A percentile compares a stretch with the other conserved stretches of the same genome.
These are phyloP conservation scores for Orius laevigatus DNA, from an alignment of 1,140 invertebrate genomes.

Conservation along the genomic window DNA sequence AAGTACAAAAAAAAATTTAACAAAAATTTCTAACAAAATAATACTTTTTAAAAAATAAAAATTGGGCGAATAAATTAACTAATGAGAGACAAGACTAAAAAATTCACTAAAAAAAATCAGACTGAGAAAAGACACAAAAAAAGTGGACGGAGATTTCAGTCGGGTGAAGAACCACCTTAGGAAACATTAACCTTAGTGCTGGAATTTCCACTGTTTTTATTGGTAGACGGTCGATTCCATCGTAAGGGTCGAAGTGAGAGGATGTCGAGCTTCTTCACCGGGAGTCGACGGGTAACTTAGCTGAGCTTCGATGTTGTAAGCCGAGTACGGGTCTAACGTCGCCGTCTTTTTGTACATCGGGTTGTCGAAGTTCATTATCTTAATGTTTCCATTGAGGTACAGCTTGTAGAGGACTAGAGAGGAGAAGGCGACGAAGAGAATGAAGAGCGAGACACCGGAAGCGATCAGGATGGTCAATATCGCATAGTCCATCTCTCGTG, in stretches of 20 bases:
- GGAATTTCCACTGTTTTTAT: not conserved
- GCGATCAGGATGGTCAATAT: not conserved
- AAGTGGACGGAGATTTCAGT: slow-evolving; percentile 6
- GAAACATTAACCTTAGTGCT: slow-evolving; percentile 9
- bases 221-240: not conserved
- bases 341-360: slow-evolving; percentile 7
- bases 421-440: slow-evolving; percentile 1
- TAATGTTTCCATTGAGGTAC: slow-evolving; percentile 7
- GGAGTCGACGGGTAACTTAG: slow-evolving; percentile 2
- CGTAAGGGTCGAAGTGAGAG: not conserved
- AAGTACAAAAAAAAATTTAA: not conserved
- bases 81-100: too few relatives aligned
- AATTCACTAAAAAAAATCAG: too few relatives aligned
- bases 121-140: not conserved
- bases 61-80: too few relatives aligned
- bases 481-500: slow-evolving; percentile 5
- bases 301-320: not conserved
- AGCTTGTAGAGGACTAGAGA: not conserved
- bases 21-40: too few relatives aligned
- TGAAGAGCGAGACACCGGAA: not conserved
- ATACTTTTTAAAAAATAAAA: too few relatives aligned
- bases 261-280: slow-evolving; percentile 1
- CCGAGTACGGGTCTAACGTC: slow-evolving; percentile 2
- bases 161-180: not conserved
- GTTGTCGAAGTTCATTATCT: slow-evolving; percentile 10